Percentiles rank a stretch among this genome's conserved stretches.
Evolutionary conservation across 2,797 vertebrate genomes (phyloP).

Genomic region (Cacajao melanocephalus): DNA sequence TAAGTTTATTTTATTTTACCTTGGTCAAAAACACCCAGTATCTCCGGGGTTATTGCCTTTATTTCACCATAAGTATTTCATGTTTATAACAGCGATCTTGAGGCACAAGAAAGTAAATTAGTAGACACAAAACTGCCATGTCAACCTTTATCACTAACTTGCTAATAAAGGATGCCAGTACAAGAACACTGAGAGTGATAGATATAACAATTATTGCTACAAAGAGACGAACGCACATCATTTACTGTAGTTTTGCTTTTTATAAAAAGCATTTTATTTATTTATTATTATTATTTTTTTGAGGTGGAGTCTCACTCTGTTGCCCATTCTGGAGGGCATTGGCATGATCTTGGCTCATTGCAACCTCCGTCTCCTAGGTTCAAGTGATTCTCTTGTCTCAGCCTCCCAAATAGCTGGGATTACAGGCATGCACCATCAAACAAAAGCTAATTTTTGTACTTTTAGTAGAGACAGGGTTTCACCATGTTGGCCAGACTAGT

Average conservation of each 20-base stretch:
- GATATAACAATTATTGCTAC: background rate
- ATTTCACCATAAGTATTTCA: background rate
- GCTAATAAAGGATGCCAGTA: background rate
- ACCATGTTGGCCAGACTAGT: too few relatives aligned
- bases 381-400: background rate
- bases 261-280: background rate
- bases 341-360: background rate
- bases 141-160: background rate
- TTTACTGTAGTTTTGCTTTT: background rate
- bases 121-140: background rate
- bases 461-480: too few relatives aligned
- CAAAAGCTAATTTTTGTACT: too few relatives aligned
- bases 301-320: background rate
- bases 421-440: background rate
- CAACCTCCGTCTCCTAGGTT: background rate
- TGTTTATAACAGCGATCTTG: background rate
- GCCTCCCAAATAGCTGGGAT: background rate
- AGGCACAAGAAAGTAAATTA: background rate
- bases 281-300: background rate
- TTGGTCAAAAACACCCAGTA: background rate
- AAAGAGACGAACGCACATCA: background rate
- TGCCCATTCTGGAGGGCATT: background rate
- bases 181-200: background rate
- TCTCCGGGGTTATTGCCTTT: background rate
- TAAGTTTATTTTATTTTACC: background rate